Conservation (phyloP, 2,888 invertebrate species). For the Diadegma fenestrale region DNA sequence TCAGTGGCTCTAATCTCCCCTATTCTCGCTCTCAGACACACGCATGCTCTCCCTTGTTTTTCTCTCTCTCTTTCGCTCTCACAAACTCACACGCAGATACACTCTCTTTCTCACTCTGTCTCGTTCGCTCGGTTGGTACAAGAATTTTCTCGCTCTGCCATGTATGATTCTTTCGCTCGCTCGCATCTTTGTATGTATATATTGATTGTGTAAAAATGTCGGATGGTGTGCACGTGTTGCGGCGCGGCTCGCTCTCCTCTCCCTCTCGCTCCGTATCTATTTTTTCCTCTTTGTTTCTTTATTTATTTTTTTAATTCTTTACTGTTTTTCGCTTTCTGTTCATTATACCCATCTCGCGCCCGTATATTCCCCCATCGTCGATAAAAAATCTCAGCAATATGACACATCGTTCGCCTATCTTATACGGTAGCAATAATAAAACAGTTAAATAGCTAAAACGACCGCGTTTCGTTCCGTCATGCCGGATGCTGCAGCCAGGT, state of each 20-base stretch:
- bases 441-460: constrained; percentile 82
- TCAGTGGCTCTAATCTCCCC: constrained; percentile 55
- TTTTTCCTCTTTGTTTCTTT: constrained; percentile 30
- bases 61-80: constrained; percentile 2
- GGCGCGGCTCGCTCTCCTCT: constrained; percentile 65
- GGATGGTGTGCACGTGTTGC: constrained; percentile 68
- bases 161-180: constrained; percentile 65
- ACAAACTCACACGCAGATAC: background rate
- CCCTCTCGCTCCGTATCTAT: constrained; percentile 34
- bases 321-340: constrained; percentile 32
- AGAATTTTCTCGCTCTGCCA: constrained; percentile 27
- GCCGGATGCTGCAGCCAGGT: constrained; percentile 72
- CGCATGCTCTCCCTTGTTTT: constrained; percentile 54
- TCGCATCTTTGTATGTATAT: constrained; percentile 61
- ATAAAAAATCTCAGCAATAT: constrained; percentile 77
- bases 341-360: constrained; percentile 23
- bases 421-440: constrained; percentile 80
- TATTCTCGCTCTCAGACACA: constrained; percentile 51
- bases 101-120: constrained; percentile 18
- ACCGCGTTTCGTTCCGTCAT: constrained; percentile 74
- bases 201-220: constrained; percentile 68
- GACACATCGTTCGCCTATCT: constrained; percentile 74
- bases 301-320: constrained; percentile 28
- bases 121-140: constrained; percentile 34
- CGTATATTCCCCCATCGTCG: constrained; percentile 62